Base-by-base conservation (phyloP, 2,113 vertebrate species). In the Lonchura striata region DNA sequence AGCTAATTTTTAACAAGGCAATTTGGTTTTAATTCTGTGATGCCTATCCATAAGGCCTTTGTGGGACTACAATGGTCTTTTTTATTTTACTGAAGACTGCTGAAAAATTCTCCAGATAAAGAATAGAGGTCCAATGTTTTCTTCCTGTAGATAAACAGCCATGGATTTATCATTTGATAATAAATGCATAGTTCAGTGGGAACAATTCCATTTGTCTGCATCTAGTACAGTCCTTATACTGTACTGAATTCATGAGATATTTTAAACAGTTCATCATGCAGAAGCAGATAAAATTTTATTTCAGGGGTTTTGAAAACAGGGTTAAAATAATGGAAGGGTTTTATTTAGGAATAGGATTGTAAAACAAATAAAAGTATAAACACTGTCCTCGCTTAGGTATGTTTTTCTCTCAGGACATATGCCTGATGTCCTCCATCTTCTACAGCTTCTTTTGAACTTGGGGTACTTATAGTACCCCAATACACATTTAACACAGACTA, bases 81-180 rank as follows among this genome's bases (percentile, higher is more conserved):
- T 95, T 52, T 91, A 33, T 47, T 91, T 82, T 39, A 70, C 63
- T 31, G 80, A 84, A 90, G 37, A 84, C 37, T 66, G 72, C 21
- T 95, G 79, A 96, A 93, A 95, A 90, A 78, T 74, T 83, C 81
- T 78, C 23, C 35, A 70, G 52, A 91, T 75, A 89, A 78, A 93
- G 71, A 95, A 91, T 76, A 92, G 65, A 85, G 15, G n/a, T 85
- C 82, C 44, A 95, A 66, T 70, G 56, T 89, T 95, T 96, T 96
- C 23, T 70, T 37, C 70, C 33, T 71, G 56, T 56, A 95, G 60
- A 95, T 92, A 94, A 96, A 92, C 89, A 94, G 33, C 31, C 27
- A 82, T 57, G 47, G 46, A 88, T 90, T 96, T 90, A 90, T 93
- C 59, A 92, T 88, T 77, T 82, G 68, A 90, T 92, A 78, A 91